phyloP scores from a whole-genome alignment of 2,797 vertebrate species.

The Enteromius argenteus region DNA sequence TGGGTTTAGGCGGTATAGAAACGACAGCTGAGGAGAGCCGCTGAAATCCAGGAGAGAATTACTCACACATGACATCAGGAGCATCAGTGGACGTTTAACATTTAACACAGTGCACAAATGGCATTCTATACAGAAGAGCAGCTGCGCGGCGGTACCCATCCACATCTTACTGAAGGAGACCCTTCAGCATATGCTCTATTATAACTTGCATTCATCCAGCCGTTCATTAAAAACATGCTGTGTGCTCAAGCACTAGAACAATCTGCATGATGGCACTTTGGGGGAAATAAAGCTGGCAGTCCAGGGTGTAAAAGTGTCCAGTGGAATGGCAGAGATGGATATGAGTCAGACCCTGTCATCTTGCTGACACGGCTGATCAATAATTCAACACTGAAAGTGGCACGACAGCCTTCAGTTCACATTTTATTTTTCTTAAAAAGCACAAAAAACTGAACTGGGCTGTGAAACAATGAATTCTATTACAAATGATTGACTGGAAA shows the following conservation, averaged over 20 bases:
- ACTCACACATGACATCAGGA: constrained; percentile 74
- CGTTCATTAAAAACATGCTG: constrained; percentile 4
- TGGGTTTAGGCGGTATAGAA: constrained; percentile 70
- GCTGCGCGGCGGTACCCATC: constrained; percentile 23
- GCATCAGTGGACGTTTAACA: constrained; percentile 63
- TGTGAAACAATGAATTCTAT: not conserved
- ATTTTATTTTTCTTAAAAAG: constrained; percentile 31
- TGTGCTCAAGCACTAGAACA: constrained; percentile 2
- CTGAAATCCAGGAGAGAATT: constrained; percentile 65
- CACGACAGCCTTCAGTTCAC: not conserved
- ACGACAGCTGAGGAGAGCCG: constrained; percentile 75
- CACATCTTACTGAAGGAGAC: not conserved
- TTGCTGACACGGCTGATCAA: constrained; percentile 75
- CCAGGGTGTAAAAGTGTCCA: constrained; percentile 42
- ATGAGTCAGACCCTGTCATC: constrained; percentile 56
- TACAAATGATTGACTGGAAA: not conserved
- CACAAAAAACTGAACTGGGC: not conserved
- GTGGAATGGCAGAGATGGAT: constrained; percentile 64
- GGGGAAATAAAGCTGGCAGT: constrained; percentile 7
- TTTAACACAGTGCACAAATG: constrained; percentile 52
- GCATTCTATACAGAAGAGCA: constrained; percentile 19
- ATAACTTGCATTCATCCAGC: not conserved
- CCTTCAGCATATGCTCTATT: constrained; percentile 20
- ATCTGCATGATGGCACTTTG: constrained; percentile 32
- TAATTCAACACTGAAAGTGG: constrained; percentile 72